Percentiles rank a stretch among this genome's conserved stretches.
Evolutionary conservation across 2,797 vertebrate species (phyloP).

Genomic region (Betta splendens): DNA sequence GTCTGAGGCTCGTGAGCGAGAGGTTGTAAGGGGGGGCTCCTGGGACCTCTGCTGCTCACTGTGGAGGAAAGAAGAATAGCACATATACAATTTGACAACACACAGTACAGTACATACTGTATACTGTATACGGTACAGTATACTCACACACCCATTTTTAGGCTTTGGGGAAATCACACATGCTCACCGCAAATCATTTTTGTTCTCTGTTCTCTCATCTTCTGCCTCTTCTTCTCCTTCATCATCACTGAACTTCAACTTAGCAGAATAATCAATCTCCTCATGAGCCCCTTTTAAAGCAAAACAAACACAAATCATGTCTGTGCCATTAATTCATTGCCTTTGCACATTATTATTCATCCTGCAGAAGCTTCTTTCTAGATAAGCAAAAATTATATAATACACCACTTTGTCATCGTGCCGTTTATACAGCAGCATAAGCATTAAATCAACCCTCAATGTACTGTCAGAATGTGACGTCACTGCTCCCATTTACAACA

Average conservation of each 20-base stretch:
- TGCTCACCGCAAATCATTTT: conserved; percentile 79
- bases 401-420: too few species aligned
- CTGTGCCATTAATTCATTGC: not conserved
- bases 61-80: conserved; percentile 1
- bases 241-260: conserved; percentile 96
- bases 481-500: too few species aligned
- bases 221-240: conserved; percentile 91
- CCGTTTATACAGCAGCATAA: too few species aligned
- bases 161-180: not conserved
- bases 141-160: not conserved
- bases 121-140: too few species aligned
- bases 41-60: conserved; percentile 78
- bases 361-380: too few species aligned
- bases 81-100: not conserved
- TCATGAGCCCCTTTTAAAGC: conserved; percentile 88
- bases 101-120: too few species aligned
- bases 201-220: conserved; percentile 80
- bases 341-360: conserved; percentile 13
- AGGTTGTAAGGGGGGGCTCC: conserved; percentile 63
- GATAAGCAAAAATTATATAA: too few species aligned
- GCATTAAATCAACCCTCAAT: too few species aligned
- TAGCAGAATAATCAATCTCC: conserved; percentile 96
- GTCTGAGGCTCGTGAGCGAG: conserved; percentile 76
- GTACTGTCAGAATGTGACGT: too few species aligned
- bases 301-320: conserved; percentile 1